phyloP scores from a whole-genome alignment of 2,888 invertebrate species.

The Thymelicus acteon region DNA sequence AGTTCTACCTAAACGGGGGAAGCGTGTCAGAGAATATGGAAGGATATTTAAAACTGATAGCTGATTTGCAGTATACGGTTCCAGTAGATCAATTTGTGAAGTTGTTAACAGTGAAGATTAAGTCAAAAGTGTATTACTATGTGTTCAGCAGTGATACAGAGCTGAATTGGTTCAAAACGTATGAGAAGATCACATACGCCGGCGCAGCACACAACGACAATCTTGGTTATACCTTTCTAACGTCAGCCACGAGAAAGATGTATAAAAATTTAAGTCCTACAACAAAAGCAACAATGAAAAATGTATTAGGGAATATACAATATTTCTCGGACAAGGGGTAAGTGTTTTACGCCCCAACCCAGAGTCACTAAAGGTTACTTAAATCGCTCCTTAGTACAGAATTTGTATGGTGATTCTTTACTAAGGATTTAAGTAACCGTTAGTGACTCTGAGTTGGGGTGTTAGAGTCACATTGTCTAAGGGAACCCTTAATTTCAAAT shows the following conservation, averaged over 20 bases:
- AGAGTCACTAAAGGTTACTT: too few relatives aligned
- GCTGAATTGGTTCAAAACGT: slow-evolving; percentile 1
- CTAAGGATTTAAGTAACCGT: too few relatives aligned
- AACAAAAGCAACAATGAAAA: background rate
- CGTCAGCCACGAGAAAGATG: background rate
- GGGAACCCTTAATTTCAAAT: too few relatives aligned
- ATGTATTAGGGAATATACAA: background rate
- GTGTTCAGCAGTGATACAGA: slow-evolving; percentile 5
- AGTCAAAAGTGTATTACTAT: slow-evolving; percentile 1
- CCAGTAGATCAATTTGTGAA: slow-evolving; percentile 8
- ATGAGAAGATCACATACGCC: slow-evolving; percentile 6
- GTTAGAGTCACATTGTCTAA: too few relatives aligned
- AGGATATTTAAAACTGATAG: slow-evolving; percentile 1
- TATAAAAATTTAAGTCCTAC: too few relatives aligned
- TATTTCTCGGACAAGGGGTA: background rate
- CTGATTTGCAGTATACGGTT: background rate
- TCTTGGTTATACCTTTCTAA: slow-evolving; percentile 5
- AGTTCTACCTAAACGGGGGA: slow-evolving; percentile 9
- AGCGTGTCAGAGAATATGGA: background rate
- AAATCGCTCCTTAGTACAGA: too few relatives aligned
- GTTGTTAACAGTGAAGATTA: background rate
- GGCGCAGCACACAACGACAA: slow-evolving; percentile 13
- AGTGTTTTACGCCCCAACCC: too few relatives aligned
- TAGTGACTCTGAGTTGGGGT: too few relatives aligned
- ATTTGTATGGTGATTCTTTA: too few relatives aligned